phyloP scores from a whole-genome alignment of 1,140 invertebrate species.

The Anastrepha obliqua region DNA sequence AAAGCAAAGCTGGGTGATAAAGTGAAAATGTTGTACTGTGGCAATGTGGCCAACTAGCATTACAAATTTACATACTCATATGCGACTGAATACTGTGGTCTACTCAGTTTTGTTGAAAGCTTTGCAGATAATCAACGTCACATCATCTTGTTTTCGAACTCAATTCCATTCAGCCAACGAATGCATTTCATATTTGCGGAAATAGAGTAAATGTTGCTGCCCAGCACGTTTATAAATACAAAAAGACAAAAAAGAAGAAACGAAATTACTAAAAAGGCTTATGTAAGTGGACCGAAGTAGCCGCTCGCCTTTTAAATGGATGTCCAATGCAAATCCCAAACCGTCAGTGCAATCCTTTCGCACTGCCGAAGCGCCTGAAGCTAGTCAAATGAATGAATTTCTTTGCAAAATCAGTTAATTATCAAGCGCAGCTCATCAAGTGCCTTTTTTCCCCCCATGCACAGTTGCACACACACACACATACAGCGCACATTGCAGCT shows the following conservation, averaged over 20 bases:
- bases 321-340: neutral
- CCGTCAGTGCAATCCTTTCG: neutral
- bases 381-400: slow-evolving; percentile 19
- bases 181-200: slow-evolving; percentile 36
- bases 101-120: slow-evolving; percentile 7
- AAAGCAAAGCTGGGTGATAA: slow-evolving; percentile 5
- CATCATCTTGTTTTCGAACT: slow-evolving; percentile 40
- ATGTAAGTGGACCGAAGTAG: neutral
- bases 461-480: neutral
- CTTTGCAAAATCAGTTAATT: slow-evolving; percentile 45
- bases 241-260: no score
- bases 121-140: slow-evolving; percentile 36
- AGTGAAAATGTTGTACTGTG: neutral
- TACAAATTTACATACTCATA: neutral
- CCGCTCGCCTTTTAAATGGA: neutral
- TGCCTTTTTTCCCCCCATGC: neutral
- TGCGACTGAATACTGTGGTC: neutral
- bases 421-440: slow-evolving; percentile 37
- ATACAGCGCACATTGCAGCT: no score
- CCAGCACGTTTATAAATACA: neutral
- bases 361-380: neutral
- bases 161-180: slow-evolving; percentile 10
- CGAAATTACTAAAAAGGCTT: neutral
- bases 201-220: neutral
- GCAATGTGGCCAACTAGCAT: neutral